A percentile compares a stretch with the other conserved stretches of the same genome.
These are phyloP conservation scores for Paraplagusia blochii DNA, from an alignment of 2,113 vertebrate genomes.

Conservation along the genomic window DNA sequence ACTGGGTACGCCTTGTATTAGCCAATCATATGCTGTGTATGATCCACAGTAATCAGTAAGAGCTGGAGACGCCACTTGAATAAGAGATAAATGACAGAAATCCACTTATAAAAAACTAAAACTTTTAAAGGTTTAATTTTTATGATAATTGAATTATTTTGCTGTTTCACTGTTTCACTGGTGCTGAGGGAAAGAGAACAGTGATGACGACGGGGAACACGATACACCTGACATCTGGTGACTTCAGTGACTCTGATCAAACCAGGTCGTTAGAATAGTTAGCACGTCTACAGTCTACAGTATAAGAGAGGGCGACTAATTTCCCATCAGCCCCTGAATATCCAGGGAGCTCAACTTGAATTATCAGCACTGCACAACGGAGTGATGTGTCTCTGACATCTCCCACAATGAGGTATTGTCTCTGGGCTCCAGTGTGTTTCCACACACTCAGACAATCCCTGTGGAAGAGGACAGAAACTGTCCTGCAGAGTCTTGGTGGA, in stretches of 20 bases:
- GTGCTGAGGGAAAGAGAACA: too few relatives aligned
- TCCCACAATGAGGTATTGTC: background rate
- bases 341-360: background rate
- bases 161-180: too few relatives aligned
- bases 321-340: conserved; percentile 5
- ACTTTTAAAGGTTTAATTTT: too few relatives aligned
- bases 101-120: too few relatives aligned
- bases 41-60: too few relatives aligned
- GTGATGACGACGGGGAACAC: too few relatives aligned
- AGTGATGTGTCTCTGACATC: background rate
- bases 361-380: too few relatives aligned
- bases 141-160: too few relatives aligned
- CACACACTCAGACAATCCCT: background rate
- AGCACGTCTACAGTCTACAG: background rate
- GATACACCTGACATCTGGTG: background rate
- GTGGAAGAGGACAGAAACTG: background rate
- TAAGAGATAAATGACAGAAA: too few relatives aligned
- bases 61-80: too few relatives aligned
- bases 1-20: too few relatives aligned
- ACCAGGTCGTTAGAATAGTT: background rate
- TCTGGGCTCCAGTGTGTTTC: background rate
- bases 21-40: too few relatives aligned
- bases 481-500: background rate
- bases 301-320: background rate
- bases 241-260: background rate